A percentile compares a stretch with the other conserved stretches of the same genome.
phyloP scores from a whole-genome alignment of 2,113 vertebrate species.

The Saguinus imperator region DNA sequence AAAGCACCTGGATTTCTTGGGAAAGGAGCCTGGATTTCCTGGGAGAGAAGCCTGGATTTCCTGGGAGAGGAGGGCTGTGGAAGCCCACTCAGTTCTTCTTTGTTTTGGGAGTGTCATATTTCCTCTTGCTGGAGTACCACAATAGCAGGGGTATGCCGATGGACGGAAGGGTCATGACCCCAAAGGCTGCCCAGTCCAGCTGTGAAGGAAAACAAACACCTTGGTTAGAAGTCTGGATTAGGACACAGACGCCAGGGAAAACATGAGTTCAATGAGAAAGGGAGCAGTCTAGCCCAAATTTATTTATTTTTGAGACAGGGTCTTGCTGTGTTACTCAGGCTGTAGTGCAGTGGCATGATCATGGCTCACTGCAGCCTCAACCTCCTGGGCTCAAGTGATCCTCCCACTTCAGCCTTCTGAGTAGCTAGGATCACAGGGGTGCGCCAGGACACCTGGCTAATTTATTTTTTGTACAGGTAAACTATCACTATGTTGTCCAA shows the following conservation, averaged over 20 bases:
- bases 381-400: too few species aligned
- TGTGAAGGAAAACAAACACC: slow-evolving; percentile 65
- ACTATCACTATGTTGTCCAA: too few species aligned
- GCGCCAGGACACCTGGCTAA: too few species aligned
- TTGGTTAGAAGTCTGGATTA: not conserved
- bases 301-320: too few species aligned
- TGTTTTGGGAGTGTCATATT: slow-evolving; percentile 93
- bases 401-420: too few species aligned
- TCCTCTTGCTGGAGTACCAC: slow-evolving; percentile 98
- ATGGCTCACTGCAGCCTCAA: too few species aligned
- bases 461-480: too few species aligned
- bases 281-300: not conserved
- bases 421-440: too few species aligned
- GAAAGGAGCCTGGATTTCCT: not conserved
- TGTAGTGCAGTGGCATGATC: too few species aligned
- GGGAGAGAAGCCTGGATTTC: not conserved
- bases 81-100: slow-evolving; percentile 92
- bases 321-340: too few species aligned
- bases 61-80: not conserved
- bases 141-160: slow-evolving; percentile 97
- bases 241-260: not conserved
- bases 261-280: not conserved
- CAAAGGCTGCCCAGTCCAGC: slow-evolving; percentile 98
- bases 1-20: slow-evolving; percentile 58
- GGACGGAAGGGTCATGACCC: slow-evolving; percentile 97